Base-by-base conservation (phyloP, 1,140 invertebrate genomes). In the Babylonia areolata region DNA sequence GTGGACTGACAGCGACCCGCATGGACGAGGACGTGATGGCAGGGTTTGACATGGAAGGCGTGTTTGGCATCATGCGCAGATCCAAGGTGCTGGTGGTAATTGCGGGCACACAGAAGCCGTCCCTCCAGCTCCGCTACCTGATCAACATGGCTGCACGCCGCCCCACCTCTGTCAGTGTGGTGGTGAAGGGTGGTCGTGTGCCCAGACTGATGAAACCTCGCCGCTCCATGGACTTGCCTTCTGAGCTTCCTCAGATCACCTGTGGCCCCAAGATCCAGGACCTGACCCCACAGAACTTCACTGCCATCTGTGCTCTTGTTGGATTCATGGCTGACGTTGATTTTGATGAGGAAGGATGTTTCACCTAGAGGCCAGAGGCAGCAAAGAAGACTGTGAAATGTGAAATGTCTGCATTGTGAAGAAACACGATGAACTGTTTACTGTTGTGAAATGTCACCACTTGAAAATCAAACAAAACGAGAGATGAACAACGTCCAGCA, bases 1-100 rank as follows among this genome's bases (percentile, higher is more conserved):
- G 78, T 39, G 78, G 78, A 5, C 40, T 80, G 78, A 80, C 17
- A 58, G 78, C 40, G 3, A 80, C 42, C 31, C n/a, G 40, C 11
- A 54, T 54, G 42, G 78, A 80, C 20, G 78, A 80, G 3, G 78
- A 80, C 78, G 46, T 80, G 5, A n/a, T 80, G 40, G 31, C 5
- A 40, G 46, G 46, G 6, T 35, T 54, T 33, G 5, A 20, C 23
- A 2, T 54, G 78, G 78, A 51, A 51, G 78, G 40, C 42, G 78
- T 80, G 23, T 31, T 82, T 37, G 37, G 15, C 17, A n/a, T 58
- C 1, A 80, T 80, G 78, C 12, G 40, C 9, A 80, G n/a, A n/a
- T 39, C 33, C 31, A 31, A 40, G 6, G 39, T 80, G 42, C 42
- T 80, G 28, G 42, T 80, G 46, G 42, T 81, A 23, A 33, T 80